Conservation (phyloP, 1,140 invertebrate species). For the Ostrea edulis region DNA sequence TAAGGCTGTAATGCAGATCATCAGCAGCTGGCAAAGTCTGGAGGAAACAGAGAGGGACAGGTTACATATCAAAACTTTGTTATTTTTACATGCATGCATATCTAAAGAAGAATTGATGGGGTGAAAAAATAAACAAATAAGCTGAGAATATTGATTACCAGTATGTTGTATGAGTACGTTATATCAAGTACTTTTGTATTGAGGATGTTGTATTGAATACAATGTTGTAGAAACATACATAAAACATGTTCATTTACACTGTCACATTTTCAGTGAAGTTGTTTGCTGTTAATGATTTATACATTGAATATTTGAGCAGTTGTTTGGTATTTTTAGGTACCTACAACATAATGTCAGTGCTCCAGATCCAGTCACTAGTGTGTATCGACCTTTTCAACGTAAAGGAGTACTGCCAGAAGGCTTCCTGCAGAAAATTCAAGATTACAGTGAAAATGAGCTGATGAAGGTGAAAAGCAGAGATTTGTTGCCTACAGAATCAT, state of each 20-base stretch:
- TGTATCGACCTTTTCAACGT: slow-evolving; percentile 86
- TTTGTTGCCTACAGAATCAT: too few relatives aligned
- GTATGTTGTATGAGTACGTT: too few relatives aligned
- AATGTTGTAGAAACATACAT: too few relatives aligned
- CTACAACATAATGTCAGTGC: slow-evolving; percentile 65
- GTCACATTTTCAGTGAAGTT: too few relatives aligned
- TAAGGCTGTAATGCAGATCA: slow-evolving; percentile 50
- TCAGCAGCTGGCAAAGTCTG: slow-evolving; percentile 71
- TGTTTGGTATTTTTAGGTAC: slow-evolving; percentile 47
- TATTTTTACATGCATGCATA: too few relatives aligned
- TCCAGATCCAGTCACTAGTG: slow-evolving; percentile 86
- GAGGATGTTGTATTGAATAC: too few relatives aligned
- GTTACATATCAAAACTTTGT: slow-evolving; percentile 58
- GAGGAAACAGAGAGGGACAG: slow-evolving; percentile 65
- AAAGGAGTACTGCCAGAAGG: slow-evolving; percentile 90
- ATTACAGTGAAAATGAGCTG: slow-evolving; percentile 58
- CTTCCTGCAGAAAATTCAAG: slow-evolving; percentile 81
- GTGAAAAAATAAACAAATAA: too few relatives aligned
- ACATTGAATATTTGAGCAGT: not conserved
- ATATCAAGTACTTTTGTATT: too few relatives aligned
- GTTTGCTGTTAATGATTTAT: too few relatives aligned
- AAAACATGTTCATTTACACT: too few relatives aligned
- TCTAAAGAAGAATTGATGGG: too few relatives aligned
- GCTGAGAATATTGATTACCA: too few relatives aligned
- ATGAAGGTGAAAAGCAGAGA: slow-evolving; percentile 48